Conservation (phyloP, 2,888 invertebrate species). For the Mongoloraphidia duomilia region DNA sequence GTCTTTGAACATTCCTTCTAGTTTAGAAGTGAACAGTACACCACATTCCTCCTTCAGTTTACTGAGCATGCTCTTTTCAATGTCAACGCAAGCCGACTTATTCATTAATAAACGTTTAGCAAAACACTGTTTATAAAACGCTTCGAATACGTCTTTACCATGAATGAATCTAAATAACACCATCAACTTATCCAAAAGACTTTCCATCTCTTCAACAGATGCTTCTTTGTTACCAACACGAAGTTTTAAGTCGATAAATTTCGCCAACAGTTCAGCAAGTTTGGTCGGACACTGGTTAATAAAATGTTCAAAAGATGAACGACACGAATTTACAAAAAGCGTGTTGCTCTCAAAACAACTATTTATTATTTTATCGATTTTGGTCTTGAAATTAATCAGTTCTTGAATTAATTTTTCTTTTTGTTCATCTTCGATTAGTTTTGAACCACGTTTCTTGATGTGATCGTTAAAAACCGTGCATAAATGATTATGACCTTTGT, state of each 20-base stretch:
- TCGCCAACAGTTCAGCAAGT: slow-evolving; percentile 94
- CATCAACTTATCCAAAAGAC: slow-evolving; percentile 91
- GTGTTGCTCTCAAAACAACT: slow-evolving; percentile 81
- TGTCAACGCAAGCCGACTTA: slow-evolving; percentile 95
- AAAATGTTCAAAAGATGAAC: slow-evolving; percentile 91
- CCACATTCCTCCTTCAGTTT: slow-evolving; percentile 98
- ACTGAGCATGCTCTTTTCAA: slow-evolving; percentile 95
- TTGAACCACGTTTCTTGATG: slow-evolving; percentile 85
- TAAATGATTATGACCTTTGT: slow-evolving; percentile 72
- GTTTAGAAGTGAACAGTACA: slow-evolving; percentile 89
- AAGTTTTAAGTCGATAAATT: slow-evolving; percentile 91
- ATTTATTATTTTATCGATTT: slow-evolving; percentile 78
- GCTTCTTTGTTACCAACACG: slow-evolving; percentile 92
- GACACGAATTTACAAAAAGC: slow-evolving; percentile 79
- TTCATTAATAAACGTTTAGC: slow-evolving; percentile 90
- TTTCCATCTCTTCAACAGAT: slow-evolving; percentile 89
- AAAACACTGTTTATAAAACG: slow-evolving; percentile 96
- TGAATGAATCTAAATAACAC: slow-evolving; percentile 95
- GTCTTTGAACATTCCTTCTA: slow-evolving; percentile 99
- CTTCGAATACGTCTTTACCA: slow-evolving; percentile 98
- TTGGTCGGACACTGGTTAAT: slow-evolving; percentile 93
- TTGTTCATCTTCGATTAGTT: slow-evolving; percentile 85
- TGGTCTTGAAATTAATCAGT: slow-evolving; percentile 88
- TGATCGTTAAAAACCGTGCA: slow-evolving; percentile 77
- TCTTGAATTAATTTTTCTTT: slow-evolving; percentile 96